A percentile compares a stretch with the other conserved stretches of the same genome.
Evolutionary conservation across 2,888 invertebrate species (phyloP).

Genomic region (Suillia variegata): DNA sequence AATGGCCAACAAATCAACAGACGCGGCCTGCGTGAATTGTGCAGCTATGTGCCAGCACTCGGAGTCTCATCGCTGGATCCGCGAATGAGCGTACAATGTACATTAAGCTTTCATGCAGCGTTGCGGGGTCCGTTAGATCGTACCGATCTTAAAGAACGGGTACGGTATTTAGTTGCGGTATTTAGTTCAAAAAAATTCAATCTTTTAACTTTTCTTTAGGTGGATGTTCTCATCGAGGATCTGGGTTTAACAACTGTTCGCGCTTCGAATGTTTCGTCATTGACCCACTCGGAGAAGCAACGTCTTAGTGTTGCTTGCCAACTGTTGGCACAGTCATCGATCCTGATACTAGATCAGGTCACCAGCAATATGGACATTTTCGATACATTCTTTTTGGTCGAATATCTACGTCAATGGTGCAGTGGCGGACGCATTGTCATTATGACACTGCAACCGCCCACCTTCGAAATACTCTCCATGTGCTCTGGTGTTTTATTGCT

Average conservation of each 20-base stretch:
- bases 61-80: conserved; percentile 63
- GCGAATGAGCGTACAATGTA: conserved; percentile 88
- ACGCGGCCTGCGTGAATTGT: conserved; percentile 74
- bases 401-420: conserved; percentile 87
- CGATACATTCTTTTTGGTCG: conserved; percentile 93
- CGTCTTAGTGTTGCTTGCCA: conserved; percentile 90
- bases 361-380: conserved; percentile 77
- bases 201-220: conserved; percentile 63
- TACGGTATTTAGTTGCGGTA: conserved; percentile 62
- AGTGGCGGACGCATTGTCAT: conserved; percentile 81
- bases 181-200: neutral
- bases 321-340: conserved; percentile 81
- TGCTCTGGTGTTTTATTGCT: conserved; percentile 72
- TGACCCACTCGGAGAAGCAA: conserved; percentile 87
- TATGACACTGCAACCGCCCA: conserved; percentile 90
- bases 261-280: conserved; percentile 80
- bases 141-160: conserved; percentile 73
- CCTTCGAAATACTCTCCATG: conserved; percentile 95
- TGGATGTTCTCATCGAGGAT: conserved; percentile 88
- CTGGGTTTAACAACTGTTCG: conserved; percentile 88
- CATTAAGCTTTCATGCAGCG: conserved; percentile 81
- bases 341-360: conserved; percentile 87
- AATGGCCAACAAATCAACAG: conserved; percentile 84
- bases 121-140: conserved; percentile 63
- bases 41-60: conserved; percentile 62